phyloP scores from a whole-genome alignment of 2,888 invertebrate genomes.

The Corbicula japonica region DNA sequence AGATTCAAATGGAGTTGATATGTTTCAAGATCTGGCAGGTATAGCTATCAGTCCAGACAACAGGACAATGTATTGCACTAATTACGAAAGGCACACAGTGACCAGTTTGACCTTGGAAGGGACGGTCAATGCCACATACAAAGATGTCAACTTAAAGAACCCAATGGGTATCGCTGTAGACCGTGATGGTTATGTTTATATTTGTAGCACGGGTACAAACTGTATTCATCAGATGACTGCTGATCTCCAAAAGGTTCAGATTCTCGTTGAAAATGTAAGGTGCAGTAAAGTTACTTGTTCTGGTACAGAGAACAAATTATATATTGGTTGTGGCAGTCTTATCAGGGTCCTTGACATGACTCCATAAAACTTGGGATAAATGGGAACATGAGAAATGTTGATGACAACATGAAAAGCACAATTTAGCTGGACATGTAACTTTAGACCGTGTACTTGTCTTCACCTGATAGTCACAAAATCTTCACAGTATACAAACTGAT shows the following conservation, averaged over 20 bases:
- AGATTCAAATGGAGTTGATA: not conserved
- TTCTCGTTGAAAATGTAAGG: not conserved
- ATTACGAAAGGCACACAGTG: not conserved
- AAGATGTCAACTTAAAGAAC: not conserved
- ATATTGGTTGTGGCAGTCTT: no score
- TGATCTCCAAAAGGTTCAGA: not conserved
- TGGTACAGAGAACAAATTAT: no score
- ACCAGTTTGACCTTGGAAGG: not conserved
- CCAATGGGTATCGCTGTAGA: not conserved
- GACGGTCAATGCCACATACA: no score
- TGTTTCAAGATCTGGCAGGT: not conserved
- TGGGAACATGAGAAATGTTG: no score
- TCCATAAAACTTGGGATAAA: no score
- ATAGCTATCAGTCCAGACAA: not conserved
- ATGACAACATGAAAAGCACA: no score
- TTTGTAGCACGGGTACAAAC: not conserved
- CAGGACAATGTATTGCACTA: not conserved
- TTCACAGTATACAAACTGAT: no score
- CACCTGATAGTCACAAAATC: no score
- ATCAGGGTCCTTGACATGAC: no score
- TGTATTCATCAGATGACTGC: not conserved
- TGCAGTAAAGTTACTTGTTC: not conserved
- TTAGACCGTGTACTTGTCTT: no score
- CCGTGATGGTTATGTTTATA: not conserved
- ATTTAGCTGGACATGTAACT: no score